These are phyloP conservation scores for Myiozetetes cayanensis DNA, from an alignment of 2,113 vertebrate genomes.

Conservation along the genomic window DNA sequence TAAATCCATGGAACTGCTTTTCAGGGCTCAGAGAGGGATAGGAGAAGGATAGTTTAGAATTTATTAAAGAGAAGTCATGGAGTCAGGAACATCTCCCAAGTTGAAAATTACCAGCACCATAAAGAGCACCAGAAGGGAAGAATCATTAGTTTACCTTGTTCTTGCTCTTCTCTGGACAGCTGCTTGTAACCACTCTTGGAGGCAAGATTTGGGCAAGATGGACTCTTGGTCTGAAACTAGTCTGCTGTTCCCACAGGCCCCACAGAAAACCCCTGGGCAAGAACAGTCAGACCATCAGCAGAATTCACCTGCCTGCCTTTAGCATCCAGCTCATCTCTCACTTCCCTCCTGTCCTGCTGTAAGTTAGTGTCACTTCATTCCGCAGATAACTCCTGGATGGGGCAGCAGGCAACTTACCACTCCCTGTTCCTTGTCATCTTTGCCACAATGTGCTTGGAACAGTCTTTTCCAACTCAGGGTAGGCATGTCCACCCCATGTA, in stretches of 20 bases:
- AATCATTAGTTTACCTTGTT: not conserved
- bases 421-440: not conserved
- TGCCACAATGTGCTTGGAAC: not conserved
- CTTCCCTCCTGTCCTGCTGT: not conserved
- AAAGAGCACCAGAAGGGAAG: not conserved
- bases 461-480: not conserved
- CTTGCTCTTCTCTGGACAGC: not conserved
- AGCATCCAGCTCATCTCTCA: not conserved
- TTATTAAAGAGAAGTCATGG: not conserved
- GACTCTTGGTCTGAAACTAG: not conserved
- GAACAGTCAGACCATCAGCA: not conserved
- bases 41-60: not conserved
- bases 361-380: too few relatives aligned
- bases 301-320: not conserved
- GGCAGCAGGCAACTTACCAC: not conserved
- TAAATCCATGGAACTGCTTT: not conserved
- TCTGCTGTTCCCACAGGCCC: not conserved
- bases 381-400: not conserved
- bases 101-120: not conserved
- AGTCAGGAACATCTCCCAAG: not conserved
- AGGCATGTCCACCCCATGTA: not conserved
- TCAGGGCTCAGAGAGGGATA: accelerated
- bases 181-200: not conserved
- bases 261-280: not conserved
- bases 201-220: accelerated